Conservation (phyloP, 2,888 invertebrate genomes). For the Hydrotaea diabolus region DNA sequence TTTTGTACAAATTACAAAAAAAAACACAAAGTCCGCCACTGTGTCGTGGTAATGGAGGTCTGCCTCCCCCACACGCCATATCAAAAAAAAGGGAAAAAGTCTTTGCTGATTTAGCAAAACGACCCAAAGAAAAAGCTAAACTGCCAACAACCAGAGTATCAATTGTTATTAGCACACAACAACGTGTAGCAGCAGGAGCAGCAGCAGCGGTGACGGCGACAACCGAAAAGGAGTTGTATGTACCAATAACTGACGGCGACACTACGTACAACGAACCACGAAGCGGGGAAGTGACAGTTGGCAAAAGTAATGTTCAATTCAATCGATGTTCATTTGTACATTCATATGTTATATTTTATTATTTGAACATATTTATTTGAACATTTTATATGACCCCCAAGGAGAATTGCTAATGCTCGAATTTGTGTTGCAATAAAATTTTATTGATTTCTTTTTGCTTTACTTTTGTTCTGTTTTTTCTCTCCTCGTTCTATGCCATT, state of each 20-base stretch:
- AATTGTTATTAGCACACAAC: conserved; percentile 33
- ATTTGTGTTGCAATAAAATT: conserved; percentile 48
- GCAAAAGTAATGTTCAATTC: conserved; percentile 58
- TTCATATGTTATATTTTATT: conserved; percentile 36
- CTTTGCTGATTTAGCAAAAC: conserved; percentile 61
- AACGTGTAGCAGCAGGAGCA: neutral
- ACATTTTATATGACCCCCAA: conserved; percentile 54
- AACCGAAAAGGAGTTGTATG: too few relatives aligned
- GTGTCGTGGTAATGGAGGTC: too few relatives aligned
- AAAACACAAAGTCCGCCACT: too few relatives aligned
- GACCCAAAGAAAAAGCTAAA: neutral
- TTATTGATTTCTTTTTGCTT: conserved; percentile 35
- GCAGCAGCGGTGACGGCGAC: too few relatives aligned
- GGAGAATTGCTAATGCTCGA: conserved; percentile 54
- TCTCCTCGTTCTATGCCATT: neutral
- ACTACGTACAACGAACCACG: neutral
- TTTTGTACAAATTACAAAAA: too few relatives aligned
- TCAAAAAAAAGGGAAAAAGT: neutral
- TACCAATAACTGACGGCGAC: neutral
- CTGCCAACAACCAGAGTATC: neutral
- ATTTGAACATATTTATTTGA: conserved; percentile 37
- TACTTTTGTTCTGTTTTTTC: neutral
- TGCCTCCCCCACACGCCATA: too few relatives aligned
- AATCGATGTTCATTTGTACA: conserved; percentile 14
- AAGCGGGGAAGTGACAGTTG: conserved; percentile 55